Conservation (phyloP, 37 sponge, comb jelly and placozoan genomes). For the Cladorhizidae sp. region DNA sequence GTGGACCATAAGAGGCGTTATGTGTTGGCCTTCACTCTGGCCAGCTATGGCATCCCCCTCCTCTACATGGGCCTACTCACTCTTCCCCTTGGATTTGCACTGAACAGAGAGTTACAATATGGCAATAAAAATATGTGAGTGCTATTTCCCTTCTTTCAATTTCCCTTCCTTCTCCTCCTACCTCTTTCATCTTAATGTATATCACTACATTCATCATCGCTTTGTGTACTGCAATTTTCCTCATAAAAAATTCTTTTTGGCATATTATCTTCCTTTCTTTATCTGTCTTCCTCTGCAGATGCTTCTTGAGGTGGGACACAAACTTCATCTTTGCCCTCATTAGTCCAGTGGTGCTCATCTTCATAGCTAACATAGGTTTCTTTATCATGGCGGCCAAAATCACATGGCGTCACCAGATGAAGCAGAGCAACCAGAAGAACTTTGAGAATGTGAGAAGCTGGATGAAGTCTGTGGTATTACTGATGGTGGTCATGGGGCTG, state of each 20-base stretch:
- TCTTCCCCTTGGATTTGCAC: slow-evolving; percentile 27
- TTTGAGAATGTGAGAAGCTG: slow-evolving; percentile 16
- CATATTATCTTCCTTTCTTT: background rate
- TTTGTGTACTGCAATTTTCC: too few relatives aligned
- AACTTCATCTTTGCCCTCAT: slow-evolving; percentile 61
- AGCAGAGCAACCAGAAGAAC: background rate
- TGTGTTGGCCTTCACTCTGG: slow-evolving; percentile 13
- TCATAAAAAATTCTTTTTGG: background rate
- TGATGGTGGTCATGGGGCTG: slow-evolving; percentile 60
- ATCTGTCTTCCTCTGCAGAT: slow-evolving; percentile 10
- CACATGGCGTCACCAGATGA: slow-evolving; percentile 39
- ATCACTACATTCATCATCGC: too few relatives aligned
- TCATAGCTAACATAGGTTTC: slow-evolving; percentile 49
- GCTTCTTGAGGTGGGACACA: slow-evolving; percentile 40
- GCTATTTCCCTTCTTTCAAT: background rate
- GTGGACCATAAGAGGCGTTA: slow-evolving; percentile 6
- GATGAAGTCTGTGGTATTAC: slow-evolving; percentile 40
- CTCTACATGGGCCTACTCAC: slow-evolving; percentile 24
- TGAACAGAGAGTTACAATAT: background rate
- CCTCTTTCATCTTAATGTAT: too few relatives aligned
- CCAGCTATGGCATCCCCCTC: slow-evolving; percentile 36
- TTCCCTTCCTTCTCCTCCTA: background rate
- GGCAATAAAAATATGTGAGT: slow-evolving; percentile 16
- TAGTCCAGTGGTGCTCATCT: slow-evolving; percentile 58
- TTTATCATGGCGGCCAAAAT: slow-evolving; percentile 49